Conservation (phyloP, 2,888 invertebrate species). For the Ichneumon xanthorius region DNA sequence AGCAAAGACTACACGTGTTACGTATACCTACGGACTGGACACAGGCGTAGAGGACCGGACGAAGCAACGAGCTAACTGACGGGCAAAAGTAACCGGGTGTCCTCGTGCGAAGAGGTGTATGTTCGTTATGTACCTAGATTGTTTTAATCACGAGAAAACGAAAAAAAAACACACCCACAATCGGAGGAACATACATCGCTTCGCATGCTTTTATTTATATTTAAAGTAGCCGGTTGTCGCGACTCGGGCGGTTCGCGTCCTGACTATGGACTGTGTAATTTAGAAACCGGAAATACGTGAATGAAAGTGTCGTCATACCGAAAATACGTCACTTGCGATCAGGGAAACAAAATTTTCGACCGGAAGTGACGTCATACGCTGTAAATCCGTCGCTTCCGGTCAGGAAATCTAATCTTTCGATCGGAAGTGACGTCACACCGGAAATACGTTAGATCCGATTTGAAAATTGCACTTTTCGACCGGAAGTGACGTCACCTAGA, state of each 20-base stretch:
- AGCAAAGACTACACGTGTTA: background rate
- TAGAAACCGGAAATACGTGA: too few species aligned
- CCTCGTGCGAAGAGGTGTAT: background rate
- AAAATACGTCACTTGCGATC: too few species aligned
- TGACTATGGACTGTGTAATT: too few species aligned
- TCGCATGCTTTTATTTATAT: background rate
- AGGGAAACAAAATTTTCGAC: too few species aligned
- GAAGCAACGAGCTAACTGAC: constrained; percentile 8
- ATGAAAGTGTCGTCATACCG: background rate
- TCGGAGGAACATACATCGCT: constrained; percentile 9
- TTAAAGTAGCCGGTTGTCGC: background rate
- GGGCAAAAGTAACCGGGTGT: constrained; percentile 6
- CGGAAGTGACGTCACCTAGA: too few species aligned
- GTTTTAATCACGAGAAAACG: constrained; percentile 31
- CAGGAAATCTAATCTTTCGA: too few species aligned
- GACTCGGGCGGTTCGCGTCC: background rate
- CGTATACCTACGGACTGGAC: background rate
- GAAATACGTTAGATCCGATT: too few species aligned
- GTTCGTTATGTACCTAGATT: constrained; percentile 10
- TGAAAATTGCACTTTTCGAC: too few species aligned
- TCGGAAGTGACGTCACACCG: background rate
- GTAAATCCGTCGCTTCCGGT: too few species aligned
- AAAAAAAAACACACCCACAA: background rate
- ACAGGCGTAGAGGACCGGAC: background rate
- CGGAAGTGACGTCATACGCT: too few species aligned